Conservation (phyloP, 2,888 invertebrate species). For the Cephonodes hylas region DNA sequence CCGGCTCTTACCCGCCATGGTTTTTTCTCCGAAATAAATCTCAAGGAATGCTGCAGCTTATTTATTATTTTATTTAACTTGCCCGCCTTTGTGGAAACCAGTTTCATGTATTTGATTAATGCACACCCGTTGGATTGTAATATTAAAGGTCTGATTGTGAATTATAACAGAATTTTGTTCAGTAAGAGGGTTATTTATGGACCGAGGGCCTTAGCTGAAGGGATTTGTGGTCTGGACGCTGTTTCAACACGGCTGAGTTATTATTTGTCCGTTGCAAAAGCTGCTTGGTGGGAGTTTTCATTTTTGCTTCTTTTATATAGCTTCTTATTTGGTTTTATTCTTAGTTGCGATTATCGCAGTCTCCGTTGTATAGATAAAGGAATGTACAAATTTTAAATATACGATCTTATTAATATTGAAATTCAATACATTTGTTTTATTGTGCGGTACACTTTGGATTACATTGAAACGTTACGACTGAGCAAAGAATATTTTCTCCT, state of each 20-base stretch:
- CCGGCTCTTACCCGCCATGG: constrained; percentile 66
- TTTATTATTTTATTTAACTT: constrained; percentile 79
- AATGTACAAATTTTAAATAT: neutral
- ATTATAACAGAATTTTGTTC: constrained; percentile 68
- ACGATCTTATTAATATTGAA: neutral
- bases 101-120: constrained; percentile 77
- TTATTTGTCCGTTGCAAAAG: constrained; percentile 10
- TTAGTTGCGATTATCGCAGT: neutral
- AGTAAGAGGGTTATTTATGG: constrained; percentile 73
- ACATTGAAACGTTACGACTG: neutral
- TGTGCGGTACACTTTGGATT: neutral
- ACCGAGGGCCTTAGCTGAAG: constrained; percentile 40
- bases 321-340: neutral
- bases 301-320: neutral
- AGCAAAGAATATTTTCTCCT: too few relatives aligned
- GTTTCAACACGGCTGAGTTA: constrained; percentile 18
- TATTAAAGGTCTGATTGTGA: constrained; percentile 71
- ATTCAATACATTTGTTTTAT: neutral
- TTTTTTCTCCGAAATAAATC: constrained; percentile 79
- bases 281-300: neutral
- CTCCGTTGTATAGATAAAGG: neutral
- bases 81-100: constrained; percentile 72
- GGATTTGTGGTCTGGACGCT: constrained; percentile 37
- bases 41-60: constrained; percentile 71
- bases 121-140: constrained; percentile 55